Base-by-base conservation (phyloP, 2,113 vertebrate species). In the Gopherus flavomarginatus region DNA sequence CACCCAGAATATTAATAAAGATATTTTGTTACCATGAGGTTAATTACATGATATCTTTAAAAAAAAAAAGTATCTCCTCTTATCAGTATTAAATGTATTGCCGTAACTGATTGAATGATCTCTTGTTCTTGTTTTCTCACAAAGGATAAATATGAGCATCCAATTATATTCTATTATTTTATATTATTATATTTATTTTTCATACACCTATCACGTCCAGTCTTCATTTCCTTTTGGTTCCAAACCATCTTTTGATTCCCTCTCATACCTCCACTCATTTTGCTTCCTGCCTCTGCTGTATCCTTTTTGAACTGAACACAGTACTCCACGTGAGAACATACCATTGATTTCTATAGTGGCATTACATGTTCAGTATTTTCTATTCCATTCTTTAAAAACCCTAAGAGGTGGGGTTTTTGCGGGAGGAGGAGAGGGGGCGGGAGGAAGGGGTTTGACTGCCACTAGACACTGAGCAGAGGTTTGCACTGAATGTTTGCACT, bases 381-480 rank as follows among this genome's bases (percentile, higher is more conserved):
- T 92, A 88, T 81, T 54, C 42, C 57, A 89, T 92, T 92, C 89
- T 91, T 96, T 86, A 95, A 96, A 95, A 97, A 87, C 62, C 75
- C 86, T 75, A 27, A 81, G 21, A 85, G 85, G 29, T 78, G 44
- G 44, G 44, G 44, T 44, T 44, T 44, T 44, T 6, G 44, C 6
- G 44, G 44, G 44, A 2, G 6, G 6, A 6, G 44, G 44, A 44
- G 44, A 44, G 44, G 44, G 44, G 44, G 5, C 44, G 5, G 14
- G 17, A 6, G 52, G 17, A 3, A 21, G 53, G 19, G 13, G 53
- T 95, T 92, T 92, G 90, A 95, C 26, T 10, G 87, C 78, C 95
- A 95, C 94, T 97, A 95, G 89, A 95, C 90, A 95, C 96, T 85
- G 78, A 96, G 85, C 83, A 95, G 93, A 96, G 89, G 87, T 95